These are phyloP conservation scores for Onychomys torridus DNA, from an alignment of 2,797 vertebrate species.

Conservation along the genomic window DNA sequence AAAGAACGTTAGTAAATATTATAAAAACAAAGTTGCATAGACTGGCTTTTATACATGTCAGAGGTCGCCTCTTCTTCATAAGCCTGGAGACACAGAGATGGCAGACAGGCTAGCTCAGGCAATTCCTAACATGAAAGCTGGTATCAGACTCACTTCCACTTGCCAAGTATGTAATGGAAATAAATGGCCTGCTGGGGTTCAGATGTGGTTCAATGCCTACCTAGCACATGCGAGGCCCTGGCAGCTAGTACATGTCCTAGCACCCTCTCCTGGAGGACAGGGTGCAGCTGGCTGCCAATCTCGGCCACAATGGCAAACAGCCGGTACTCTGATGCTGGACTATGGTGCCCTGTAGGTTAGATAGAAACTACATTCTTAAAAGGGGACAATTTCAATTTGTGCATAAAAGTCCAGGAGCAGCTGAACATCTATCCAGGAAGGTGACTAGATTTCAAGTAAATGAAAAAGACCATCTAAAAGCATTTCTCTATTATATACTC, in stretches of 20 bases:
- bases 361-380: not conserved
- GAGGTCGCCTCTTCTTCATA: not conserved
- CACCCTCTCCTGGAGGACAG: not conserved
- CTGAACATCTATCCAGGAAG: not conserved
- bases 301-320: not conserved
- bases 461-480: not conserved
- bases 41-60: not conserved
- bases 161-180: not conserved
- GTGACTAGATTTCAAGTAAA: not conserved
- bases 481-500: not conserved
- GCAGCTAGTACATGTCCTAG: not conserved
- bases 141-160: not conserved
- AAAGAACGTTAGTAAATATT: not conserved
- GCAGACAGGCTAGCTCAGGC: not conserved
- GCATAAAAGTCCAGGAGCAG: not conserved
- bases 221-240: not conserved
- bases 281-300: not conserved
- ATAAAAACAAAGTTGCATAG: not conserved
- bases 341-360: rapidly evolving
- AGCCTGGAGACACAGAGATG: too few relatives aligned
- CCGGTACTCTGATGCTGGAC: not conserved
- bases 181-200: not conserved
- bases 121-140: not conserved
- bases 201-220: too few relatives aligned
- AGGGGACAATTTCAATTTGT: not conserved